These are phyloP conservation scores for Pterostichus niger DNA, from an alignment of 2,888 invertebrate genomes.

Conservation along the genomic window DNA sequence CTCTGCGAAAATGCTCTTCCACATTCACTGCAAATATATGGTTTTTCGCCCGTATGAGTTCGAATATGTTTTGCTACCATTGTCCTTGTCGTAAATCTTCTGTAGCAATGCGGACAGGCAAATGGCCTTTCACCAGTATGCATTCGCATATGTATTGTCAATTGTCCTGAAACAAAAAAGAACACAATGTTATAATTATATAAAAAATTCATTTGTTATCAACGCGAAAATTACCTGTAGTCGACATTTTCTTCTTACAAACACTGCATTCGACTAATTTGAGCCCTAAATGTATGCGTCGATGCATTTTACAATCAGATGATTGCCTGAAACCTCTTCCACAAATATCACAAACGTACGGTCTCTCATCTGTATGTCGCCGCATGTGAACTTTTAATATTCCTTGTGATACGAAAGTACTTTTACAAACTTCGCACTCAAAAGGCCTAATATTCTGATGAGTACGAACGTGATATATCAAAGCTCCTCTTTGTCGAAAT, in stretches of 20 bases:
- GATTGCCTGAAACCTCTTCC: constrained; percentile 70
- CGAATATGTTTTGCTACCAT: constrained; percentile 72
- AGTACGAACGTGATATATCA: constrained; percentile 70
- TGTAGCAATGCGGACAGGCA: constrained; percentile 71
- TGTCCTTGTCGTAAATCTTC: constrained; percentile 72
- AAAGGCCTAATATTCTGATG: constrained; percentile 71
- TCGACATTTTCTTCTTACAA: constrained; percentile 73
- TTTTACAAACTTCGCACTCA: constrained; percentile 70
- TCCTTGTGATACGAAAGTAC: constrained; percentile 69
- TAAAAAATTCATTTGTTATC: background rate
- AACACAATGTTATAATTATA: background rate
- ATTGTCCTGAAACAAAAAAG: constrained; percentile 70
- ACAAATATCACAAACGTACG: constrained; percentile 71
- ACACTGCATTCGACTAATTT: constrained; percentile 70
- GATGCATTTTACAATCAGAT: constrained; percentile 70
- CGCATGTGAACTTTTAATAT: constrained; percentile 70
- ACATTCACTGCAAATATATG: constrained; percentile 74
- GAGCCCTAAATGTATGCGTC: constrained; percentile 69
- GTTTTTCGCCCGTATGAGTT: constrained; percentile 74
- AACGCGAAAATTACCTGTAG: constrained; percentile 71
- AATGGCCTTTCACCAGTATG: constrained; percentile 75
- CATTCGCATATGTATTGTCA: constrained; percentile 72
- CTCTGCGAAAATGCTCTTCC: constrained; percentile 73
- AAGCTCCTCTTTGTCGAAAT: constrained; percentile 73
- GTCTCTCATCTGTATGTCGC: constrained; percentile 70